Conservation (phyloP, 2,113 vertebrate species). For the Laticauda colubrina region DNA sequence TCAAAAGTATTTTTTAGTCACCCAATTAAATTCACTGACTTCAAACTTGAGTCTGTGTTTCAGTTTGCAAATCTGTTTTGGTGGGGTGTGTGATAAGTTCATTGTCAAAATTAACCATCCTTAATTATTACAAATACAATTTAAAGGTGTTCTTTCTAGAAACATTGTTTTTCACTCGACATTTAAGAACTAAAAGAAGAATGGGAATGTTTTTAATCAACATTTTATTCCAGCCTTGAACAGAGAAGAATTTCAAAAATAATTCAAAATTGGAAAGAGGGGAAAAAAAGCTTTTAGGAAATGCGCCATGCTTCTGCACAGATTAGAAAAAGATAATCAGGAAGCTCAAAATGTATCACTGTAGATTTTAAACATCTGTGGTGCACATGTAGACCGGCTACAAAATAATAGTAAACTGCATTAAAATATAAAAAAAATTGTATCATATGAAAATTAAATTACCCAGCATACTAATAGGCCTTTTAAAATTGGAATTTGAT, state of each 20-base stretch:
- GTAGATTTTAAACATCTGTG: neutral
- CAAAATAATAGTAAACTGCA: neutral
- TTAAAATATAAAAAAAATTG: neutral
- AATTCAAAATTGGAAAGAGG: neutral
- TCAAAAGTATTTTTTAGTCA: neutral
- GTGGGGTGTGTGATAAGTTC: neutral
- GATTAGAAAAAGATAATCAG: neutral
- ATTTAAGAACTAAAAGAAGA: neutral
- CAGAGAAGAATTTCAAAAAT: neutral
- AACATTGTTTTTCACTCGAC: neutral
- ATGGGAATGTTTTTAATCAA: neutral
- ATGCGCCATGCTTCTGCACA: neutral
- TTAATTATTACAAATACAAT: neutral
- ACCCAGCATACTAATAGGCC: constrained; percentile 28
- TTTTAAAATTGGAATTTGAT: constrained; percentile 22
- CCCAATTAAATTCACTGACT: neutral
- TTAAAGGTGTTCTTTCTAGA: neutral
- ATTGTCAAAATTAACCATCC: neutral
- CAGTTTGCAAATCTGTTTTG: neutral
- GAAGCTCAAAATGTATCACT: neutral
- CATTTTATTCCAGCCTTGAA: neutral
- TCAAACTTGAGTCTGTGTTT: neutral
- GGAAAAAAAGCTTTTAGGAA: neutral
- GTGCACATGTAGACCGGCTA: neutral
- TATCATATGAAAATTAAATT: neutral